Evolutionary conservation across 2,888 invertebrate genomes (phyloP), one percentile per base, ranked within the genome.

Genomic region (Rhimphoctona megacephalus): DNA sequence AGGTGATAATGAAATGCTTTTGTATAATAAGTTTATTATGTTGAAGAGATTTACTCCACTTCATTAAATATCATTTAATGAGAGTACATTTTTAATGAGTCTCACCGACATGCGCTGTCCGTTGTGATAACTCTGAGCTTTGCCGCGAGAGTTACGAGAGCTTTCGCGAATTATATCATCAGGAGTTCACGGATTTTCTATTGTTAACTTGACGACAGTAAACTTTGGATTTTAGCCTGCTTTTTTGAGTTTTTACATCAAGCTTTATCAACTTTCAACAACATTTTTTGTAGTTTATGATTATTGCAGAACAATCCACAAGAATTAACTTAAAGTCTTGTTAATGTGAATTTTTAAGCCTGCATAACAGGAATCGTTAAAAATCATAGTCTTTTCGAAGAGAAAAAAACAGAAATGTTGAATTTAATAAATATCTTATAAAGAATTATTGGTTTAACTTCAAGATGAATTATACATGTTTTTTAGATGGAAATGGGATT

Each of bases 61-160:
- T 57, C 36, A 79, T 79, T 79, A 79, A 52, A 39, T 43, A 57
- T 9, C 14, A 14, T 25, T 22, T 64, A 46, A 64, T 66, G 17
- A 39, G 25, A 72, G 72, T 30, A 64, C 25, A 25, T 54, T 83
- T 78, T 83, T 72, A 66, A 83, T 78, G 46, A 77, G 76, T 46
- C n/a, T 25, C 49, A 57, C 6, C 25, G 81, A 46, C 19, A 33
- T n/a, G 36, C 57, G 22, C 22, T 25, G 22, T 74, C 14, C 2
- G 39, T 57, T 22, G 39, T 17, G 17, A 30, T 57, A 57, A 76
- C 43, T 69, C 57, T 54, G 67, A 77, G 49, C 43, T 64, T 39
- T 8, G 22, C 39, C 2, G 7, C 2, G 7, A 52, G 17, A 8
- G 14, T 22, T 36, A 14, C 36, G 25, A 74, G 54, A 14, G 25